These are phyloP conservation scores for Hiodon alosoides DNA, from an alignment of 2,113 vertebrate genomes.

Conservation along the genomic window DNA sequence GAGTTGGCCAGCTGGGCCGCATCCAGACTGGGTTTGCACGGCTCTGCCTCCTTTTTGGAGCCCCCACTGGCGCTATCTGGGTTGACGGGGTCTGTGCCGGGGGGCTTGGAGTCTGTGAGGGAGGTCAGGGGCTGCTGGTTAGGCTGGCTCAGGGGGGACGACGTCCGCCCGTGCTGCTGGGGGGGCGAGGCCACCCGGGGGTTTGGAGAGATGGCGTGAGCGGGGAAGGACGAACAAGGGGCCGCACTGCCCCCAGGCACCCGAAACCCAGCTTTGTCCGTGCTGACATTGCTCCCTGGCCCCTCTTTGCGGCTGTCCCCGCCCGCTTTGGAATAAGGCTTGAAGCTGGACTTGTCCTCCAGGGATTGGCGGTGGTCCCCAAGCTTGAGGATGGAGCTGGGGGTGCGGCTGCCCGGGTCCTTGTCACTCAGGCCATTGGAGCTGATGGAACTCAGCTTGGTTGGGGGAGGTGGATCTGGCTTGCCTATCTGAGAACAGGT, in stretches of 20 bases:
- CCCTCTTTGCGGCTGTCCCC: constrained; percentile 74
- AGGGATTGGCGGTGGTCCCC: constrained; percentile 56
- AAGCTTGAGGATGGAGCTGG: constrained; percentile 56
- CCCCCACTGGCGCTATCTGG: constrained; percentile 19
- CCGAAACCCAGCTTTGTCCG: constrained; percentile 82
- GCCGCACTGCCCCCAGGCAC: constrained; percentile 59
- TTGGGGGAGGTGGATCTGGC: constrained; percentile 82
- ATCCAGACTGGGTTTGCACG: constrained; percentile 61
- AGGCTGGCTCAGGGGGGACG: constrained; percentile 47
- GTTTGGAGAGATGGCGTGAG: constrained; percentile 59
- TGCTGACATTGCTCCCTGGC: constrained; percentile 28
- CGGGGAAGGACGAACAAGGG: constrained; percentile 68
- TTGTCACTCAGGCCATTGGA: constrained; percentile 74
- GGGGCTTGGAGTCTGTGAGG: constrained; percentile 33
- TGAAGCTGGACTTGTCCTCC: constrained; percentile 93
- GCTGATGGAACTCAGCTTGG: constrained; percentile 73
- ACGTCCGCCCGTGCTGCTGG: constrained; percentile 52
- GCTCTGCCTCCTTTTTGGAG: constrained; percentile 64
- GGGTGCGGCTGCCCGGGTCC: constrained; percentile 62
- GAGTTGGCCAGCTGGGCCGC: constrained; percentile 64
- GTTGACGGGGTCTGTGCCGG: constrained; percentile 5
- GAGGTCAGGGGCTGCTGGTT: constrained; percentile 38
- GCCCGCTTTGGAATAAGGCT: constrained; percentile 78
- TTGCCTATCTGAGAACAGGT: constrained; percentile 95
- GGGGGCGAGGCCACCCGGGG: constrained; percentile 70